phyloP scores from a whole-genome alignment of 2,888 invertebrate species.

The Pollenia labialis region DNA sequence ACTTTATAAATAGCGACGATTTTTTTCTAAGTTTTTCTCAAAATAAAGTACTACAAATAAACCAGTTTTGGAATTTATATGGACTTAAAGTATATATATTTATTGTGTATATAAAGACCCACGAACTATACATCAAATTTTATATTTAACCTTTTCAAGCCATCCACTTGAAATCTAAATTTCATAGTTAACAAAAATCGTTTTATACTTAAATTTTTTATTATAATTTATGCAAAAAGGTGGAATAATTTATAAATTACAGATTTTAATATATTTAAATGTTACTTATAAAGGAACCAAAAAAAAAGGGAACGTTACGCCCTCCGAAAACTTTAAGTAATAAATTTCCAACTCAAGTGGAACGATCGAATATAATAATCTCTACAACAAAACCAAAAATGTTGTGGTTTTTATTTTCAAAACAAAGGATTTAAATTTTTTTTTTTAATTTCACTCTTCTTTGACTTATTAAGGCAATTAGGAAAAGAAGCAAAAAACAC shows the following conservation, averaged over 20 bases:
- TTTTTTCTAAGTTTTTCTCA: too few relatives aligned
- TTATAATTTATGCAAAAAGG: not conserved
- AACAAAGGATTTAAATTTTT: not conserved
- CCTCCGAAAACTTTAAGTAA: not conserved
- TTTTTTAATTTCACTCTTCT: not conserved
- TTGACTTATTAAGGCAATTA: constrained; percentile 7
- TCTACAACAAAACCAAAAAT: not conserved
- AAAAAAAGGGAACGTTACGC: constrained; percentile 12
- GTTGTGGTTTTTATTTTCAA: not conserved
- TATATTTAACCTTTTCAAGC: too few relatives aligned
- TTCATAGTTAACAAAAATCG: too few relatives aligned
- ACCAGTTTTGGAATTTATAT: too few relatives aligned
- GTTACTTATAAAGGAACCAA: not conserved
- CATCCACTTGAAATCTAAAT: too few relatives aligned
- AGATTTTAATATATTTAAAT: not conserved
- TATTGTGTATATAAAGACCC: too few relatives aligned
- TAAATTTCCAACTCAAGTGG: constrained; percentile 2
- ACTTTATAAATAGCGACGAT: too few relatives aligned
- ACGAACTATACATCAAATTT: too few relatives aligned
- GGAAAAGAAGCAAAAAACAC: not conserved
- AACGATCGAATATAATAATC: not conserved
- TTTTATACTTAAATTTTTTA: too few relatives aligned
- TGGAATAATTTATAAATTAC: constrained; percentile 11
- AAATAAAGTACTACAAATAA: too few relatives aligned
- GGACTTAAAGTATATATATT: too few relatives aligned